These are phyloP conservation scores for Pheosia gnoma DNA, from an alignment of 2,888 invertebrate genomes.

Conservation along the genomic window DNA sequence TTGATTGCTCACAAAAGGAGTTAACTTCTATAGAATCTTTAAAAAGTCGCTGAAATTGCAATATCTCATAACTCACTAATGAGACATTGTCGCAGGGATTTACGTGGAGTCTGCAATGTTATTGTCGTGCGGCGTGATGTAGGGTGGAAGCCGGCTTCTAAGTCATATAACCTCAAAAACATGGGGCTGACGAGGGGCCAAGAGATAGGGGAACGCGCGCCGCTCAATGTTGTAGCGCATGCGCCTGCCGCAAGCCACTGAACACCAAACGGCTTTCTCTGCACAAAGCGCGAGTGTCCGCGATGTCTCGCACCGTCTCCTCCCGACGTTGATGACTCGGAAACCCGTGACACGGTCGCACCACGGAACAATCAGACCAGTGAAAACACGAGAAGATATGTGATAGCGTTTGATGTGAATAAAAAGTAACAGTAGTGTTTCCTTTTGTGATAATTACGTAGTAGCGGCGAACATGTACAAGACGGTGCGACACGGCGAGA, in stretches of 20 bases:
- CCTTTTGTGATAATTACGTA: conserved; percentile 58
- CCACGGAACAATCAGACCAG: conserved; percentile 44
- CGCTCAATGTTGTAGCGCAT: conserved; percentile 81
- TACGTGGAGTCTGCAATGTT: conserved; percentile 58
- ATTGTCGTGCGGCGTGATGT: conserved; percentile 57
- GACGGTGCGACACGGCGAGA: conserved; percentile 89
- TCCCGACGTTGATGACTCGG: conserved; percentile 57
- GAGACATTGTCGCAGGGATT: conserved; percentile 34
- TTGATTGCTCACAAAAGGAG: conserved; percentile 19
- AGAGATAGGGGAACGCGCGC: conserved; percentile 67
- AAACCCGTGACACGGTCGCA: conserved; percentile 44
- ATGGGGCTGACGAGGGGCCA: conserved; percentile 52
- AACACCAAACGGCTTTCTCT: conserved; percentile 52
- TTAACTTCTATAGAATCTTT: conserved; percentile 13
- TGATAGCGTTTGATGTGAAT: conserved; percentile 61
- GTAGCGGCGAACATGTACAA: conserved; percentile 86
- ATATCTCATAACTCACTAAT: conserved; percentile 37
- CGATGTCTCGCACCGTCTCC: conserved; percentile 62
- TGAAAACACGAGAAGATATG: conserved; percentile 63
- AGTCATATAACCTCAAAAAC: conserved; percentile 80
- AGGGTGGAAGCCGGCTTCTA: conserved; percentile 70
- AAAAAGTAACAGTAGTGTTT: conserved; percentile 65
- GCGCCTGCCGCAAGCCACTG: conserved; percentile 49
- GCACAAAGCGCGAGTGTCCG: conserved; percentile 72
- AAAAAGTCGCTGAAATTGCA: conserved; percentile 15